phyloP scores from a whole-genome alignment of 2,113 vertebrate species.

The Cynocephalus volans region DNA sequence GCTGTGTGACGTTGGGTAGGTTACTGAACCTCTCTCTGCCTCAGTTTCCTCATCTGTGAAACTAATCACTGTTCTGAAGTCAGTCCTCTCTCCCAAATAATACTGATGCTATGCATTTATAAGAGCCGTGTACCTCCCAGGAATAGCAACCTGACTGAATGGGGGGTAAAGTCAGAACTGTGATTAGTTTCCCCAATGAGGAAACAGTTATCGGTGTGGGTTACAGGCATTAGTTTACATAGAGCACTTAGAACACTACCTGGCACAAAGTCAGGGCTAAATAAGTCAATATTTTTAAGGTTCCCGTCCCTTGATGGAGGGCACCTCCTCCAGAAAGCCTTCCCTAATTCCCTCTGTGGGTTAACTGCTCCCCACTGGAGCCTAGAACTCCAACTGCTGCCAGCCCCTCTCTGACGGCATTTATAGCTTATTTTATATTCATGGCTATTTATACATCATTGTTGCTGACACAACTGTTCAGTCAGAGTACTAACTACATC shows the following conservation, averaged over 20 bases:
- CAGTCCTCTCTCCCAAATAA: no score
- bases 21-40: neutral
- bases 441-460: neutral
- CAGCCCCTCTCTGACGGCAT: neutral
- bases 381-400: neutral
- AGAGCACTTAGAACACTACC: neutral
- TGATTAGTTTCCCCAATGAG: no score
- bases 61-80: neutral
- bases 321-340: constrained; percentile 5
- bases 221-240: neutral
- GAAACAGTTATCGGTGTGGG: neutral
- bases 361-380: neutral
- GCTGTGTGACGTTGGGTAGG: neutral
- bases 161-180: no score
- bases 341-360: neutral
- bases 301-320: neutral
- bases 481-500: neutral
- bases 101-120: no score
- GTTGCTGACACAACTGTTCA: neutral
- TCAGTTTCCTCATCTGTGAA: neutral
- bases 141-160: no score
- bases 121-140: no score
- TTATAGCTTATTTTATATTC: neutral
- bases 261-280: neutral
- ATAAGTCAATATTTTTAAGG: neutral